Base-by-base conservation (phyloP, 1,140 invertebrate species). In the Paraescarpia echinospica region DNA sequence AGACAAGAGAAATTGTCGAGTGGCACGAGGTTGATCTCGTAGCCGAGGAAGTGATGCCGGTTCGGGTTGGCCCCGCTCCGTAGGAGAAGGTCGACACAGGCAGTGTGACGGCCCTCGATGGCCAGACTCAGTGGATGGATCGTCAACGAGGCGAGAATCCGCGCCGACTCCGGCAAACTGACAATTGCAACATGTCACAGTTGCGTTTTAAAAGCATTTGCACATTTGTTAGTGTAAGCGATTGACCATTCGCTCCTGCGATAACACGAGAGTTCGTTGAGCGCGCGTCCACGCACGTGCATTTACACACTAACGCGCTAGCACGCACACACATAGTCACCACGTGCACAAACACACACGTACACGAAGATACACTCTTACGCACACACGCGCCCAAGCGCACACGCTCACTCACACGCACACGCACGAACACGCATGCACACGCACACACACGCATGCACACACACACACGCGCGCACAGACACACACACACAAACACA, bases 21-120 rank as follows among this genome's bases (percentile, higher is more conserved):
- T 96, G 97, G 35, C 2, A 98, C 97, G 89, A 98, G 96, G 95
- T 98, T 98, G 92, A 99, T 98, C 96, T 99, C 98, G 0, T 98
- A 97, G 2, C 98, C 98, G 94, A 98, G 98, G 96, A 99, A 99
- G 94, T 96, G 96, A 89, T 96, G 94, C 97, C 97, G 96, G 94
- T 97, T 97, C 27, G 97, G 96, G 94, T 97, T 96, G 9, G 97
- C 97, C 0, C 97, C 97, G 97, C 98, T 96, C 97, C 98, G 92
- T 97, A 97, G 97, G 94, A 97, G 94, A 91, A 97, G 93, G 89
- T 96, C 95, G 1, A 96, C 96, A 35, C 98, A 98, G 2, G 98
- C 97, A 92, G 97, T 97, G 95, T 99, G 98, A 92, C 98, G 97
- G 95, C 98, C 98, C 94, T 98, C 97, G 90, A 99, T 97, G 0